Evolutionary conservation across 1,140 invertebrate genomes (phyloP).

Genomic region (Pygmarrhopalites habei): DNA sequence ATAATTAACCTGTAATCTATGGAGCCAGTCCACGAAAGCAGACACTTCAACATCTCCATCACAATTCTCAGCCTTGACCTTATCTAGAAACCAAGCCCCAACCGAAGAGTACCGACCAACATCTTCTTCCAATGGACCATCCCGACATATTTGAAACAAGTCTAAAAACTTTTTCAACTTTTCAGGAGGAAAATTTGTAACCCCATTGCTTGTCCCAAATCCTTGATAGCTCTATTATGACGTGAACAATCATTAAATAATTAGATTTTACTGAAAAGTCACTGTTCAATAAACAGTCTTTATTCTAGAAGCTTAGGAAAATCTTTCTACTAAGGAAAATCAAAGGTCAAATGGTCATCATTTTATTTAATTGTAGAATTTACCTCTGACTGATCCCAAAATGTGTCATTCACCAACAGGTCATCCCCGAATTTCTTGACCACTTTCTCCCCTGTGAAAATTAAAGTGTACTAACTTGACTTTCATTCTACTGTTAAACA

Average conservation of each 20-base stretch:
- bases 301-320: background rate
- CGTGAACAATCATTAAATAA: background rate
- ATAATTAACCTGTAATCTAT: slow-evolving; percentile 37
- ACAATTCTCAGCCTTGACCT: background rate
- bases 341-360: background rate
- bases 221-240: background rate
- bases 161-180: background rate
- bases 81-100: slow-evolving; percentile 2
- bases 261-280: background rate
- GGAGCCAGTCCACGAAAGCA: slow-evolving; percentile 40
- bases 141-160: background rate
- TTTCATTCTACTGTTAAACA: too few relatives aligned
- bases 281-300: background rate
- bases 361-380: background rate
- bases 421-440: background rate
- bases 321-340: background rate
- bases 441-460: too few relatives aligned
- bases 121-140: slow-evolving; percentile 3
- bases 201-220: background rate
- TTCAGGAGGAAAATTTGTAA: background rate
- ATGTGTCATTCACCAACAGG: slow-evolving; percentile 7
- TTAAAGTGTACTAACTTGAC: too few relatives aligned
- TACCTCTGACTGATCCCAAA: background rate
- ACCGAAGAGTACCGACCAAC: background rate
- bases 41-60: background rate